phyloP scores from a whole-genome alignment of 2,797 vertebrate genomes.

The Etheostoma nigrum region DNA sequence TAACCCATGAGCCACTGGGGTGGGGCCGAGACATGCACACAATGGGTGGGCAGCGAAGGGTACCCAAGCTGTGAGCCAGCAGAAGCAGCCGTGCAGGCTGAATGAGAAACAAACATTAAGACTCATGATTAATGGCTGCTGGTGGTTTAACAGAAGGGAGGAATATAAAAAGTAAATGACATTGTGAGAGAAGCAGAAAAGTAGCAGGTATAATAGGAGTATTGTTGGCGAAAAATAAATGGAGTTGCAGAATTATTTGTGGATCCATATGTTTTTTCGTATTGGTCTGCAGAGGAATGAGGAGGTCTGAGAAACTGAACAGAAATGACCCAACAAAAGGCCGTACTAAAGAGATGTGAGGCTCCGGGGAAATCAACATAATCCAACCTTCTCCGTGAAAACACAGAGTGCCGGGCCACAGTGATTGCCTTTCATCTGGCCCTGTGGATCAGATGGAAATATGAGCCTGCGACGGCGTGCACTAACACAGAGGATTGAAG shows the following conservation, averaged over 20 bases:
- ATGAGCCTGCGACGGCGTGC: too few relatives aligned
- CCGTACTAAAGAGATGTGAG: too few relatives aligned
- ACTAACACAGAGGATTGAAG: too few relatives aligned
- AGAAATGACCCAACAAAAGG: too few relatives aligned
- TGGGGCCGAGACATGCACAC: conserved; percentile 34
- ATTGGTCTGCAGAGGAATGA: conserved; percentile 31
- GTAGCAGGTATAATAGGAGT: not conserved
- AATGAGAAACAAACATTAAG: conserved; percentile 27
- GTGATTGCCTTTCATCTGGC: too few relatives aligned
- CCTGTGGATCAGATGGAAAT: too few relatives aligned
- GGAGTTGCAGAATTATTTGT: conserved; percentile 27
- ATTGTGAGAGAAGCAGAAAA: conserved; percentile 2
- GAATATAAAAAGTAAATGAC: conserved; percentile 19
- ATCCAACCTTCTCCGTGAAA: too few relatives aligned
- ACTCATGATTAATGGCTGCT: conserved; percentile 12
- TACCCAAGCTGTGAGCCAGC: conserved; percentile 47
- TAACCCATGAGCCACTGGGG: conserved; percentile 60
- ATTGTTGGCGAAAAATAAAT: conserved; percentile 7
- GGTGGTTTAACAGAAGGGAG: conserved; percentile 9
- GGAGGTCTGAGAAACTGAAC: too few relatives aligned
- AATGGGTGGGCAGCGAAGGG: conserved; percentile 46
- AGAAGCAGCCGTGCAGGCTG: conserved; percentile 22
- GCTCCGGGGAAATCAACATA: too few relatives aligned
- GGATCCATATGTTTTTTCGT: conserved; percentile 35
- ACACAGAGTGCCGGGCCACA: too few relatives aligned